A percentile compares a stretch with the other conserved stretches of the same genome.
phyloP scores from a whole-genome alignment of 2,113 vertebrate genomes.

The Nesogale talazaci region DNA sequence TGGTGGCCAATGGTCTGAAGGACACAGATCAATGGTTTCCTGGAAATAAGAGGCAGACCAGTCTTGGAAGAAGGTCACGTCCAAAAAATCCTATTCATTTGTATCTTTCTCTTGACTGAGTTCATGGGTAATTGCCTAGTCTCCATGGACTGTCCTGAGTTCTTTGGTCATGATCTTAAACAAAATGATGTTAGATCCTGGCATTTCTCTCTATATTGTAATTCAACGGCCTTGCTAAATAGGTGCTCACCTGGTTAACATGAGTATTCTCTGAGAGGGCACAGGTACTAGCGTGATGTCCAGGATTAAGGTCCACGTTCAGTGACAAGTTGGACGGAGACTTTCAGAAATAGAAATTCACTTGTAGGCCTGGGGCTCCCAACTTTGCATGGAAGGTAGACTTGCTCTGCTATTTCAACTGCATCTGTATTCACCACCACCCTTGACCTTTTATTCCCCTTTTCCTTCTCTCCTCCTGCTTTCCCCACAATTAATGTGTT shows the following conservation, averaged over 20 bases:
- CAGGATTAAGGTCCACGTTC: neutral
- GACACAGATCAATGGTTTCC: conserved; percentile 63
- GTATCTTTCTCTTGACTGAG: neutral
- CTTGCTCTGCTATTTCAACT: neutral
- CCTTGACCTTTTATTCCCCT: neutral
- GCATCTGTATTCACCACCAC: neutral
- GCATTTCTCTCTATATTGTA: accelerated
- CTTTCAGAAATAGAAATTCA: conserved; percentile 55
- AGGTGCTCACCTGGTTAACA: neutral
- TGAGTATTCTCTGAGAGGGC: conserved; percentile 3
- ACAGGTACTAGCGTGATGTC: neutral
- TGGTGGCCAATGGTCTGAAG: conserved; percentile 68
- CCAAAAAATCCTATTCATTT: conserved; percentile 25
- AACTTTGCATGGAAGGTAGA: neutral
- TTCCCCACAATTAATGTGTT: neutral
- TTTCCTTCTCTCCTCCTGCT: neutral
- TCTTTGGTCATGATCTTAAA: neutral
- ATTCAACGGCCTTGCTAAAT: neutral
- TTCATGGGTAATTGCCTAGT: conserved; percentile 12
- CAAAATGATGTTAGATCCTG: neutral
- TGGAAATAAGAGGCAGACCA: conserved; percentile 62
- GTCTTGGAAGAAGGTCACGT: conserved; percentile 35
- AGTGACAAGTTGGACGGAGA: conserved; percentile 13
- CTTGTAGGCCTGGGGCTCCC: conserved; percentile 9
- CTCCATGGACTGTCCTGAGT: neutral